A percentile compares a stretch with the other conserved stretches of the same genome.
Conservation (phyloP, 2,797 vertebrate species). For the Pyrocephalus nanus region DNA sequence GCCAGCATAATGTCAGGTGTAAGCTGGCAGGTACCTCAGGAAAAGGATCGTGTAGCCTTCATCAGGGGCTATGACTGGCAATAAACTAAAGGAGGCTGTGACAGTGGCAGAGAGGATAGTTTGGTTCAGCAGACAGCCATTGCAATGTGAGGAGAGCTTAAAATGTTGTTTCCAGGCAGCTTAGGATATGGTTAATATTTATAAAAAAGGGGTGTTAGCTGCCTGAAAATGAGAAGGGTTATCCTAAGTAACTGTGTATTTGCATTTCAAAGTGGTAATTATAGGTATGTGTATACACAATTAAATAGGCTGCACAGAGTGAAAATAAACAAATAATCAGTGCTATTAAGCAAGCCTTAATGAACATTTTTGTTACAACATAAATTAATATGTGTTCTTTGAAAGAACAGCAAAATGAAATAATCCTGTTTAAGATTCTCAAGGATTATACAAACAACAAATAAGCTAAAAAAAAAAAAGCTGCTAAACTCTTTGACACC, state of each 20-base stretch:
- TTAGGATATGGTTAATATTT: slow-evolving; percentile 5
- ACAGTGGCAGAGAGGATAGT: background rate
- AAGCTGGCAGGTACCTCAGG: background rate
- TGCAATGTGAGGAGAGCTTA: background rate
- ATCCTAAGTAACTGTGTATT: slow-evolving; percentile 57
- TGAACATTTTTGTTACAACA: slow-evolving; percentile 49
- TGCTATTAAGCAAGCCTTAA: slow-evolving; percentile 42
- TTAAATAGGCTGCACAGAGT: slow-evolving; percentile 35
- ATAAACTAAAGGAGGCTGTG: background rate
- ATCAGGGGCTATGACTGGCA: background rate
- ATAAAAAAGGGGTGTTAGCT: slow-evolving; percentile 29
- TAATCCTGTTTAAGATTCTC: slow-evolving; percentile 11
- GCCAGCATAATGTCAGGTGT: background rate
- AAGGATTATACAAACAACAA: background rate
- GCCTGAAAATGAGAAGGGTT: slow-evolving; percentile 44
- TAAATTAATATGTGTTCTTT: slow-evolving; percentile 40
- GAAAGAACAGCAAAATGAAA: slow-evolving; percentile 31
- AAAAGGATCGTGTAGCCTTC: background rate
- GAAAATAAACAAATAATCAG: slow-evolving; percentile 70
- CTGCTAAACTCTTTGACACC: background rate
- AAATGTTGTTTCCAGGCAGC: background rate
- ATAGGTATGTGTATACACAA: slow-evolving; percentile 46
- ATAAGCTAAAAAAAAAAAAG: slow-evolving; percentile 2
- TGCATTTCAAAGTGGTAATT: slow-evolving; percentile 70
- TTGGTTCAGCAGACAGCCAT: background rate